These are phyloP conservation scores for Pollenia labialis DNA, from an alignment of 2,888 invertebrate species.

Conservation along the genomic window DNA sequence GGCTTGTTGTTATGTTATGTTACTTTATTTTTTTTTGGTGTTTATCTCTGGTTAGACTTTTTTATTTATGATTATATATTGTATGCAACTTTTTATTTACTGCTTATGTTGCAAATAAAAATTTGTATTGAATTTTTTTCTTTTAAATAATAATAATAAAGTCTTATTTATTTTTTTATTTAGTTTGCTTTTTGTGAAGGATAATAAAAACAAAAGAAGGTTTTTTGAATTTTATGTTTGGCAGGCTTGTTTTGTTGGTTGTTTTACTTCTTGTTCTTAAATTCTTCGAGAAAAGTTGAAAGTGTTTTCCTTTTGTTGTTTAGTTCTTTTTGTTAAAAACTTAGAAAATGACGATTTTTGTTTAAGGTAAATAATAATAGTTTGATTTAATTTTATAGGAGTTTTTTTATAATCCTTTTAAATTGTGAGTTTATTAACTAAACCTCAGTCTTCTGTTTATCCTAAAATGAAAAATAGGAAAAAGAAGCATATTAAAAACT, in stretches of 20 bases:
- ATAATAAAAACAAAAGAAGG: constrained; percentile 44
- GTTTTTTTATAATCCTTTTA: constrained; percentile 60
- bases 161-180: constrained; percentile 37
- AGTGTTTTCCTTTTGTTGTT: constrained; percentile 27
- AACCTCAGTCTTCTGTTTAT: constrained; percentile 81
- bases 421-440: constrained; percentile 66
- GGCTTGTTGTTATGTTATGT: background rate
- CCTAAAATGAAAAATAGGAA: constrained; percentile 75
- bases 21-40: constrained; percentile 46
- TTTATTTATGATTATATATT: constrained; percentile 23
- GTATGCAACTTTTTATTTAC: constrained; percentile 44
- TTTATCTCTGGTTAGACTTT: constrained; percentile 60
- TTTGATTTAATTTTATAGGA: constrained; percentile 58
- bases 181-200: constrained; percentile 29
- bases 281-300: constrained; percentile 56
- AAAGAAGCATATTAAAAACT: background rate
- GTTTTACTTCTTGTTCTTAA: constrained; percentile 29
- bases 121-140: constrained; percentile 29
- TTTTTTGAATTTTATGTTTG: constrained; percentile 62
- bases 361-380: constrained; percentile 60
- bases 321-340: constrained; percentile 30
- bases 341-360: constrained; percentile 46
- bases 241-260: constrained; percentile 65
- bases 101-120: constrained; percentile 53
- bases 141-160: constrained; percentile 47